A percentile compares a stretch with the other conserved stretches of the same genome.
Evolutionary conservation across 2,888 invertebrate species (phyloP).

Genomic region (Melikaiella ostensackeni): DNA sequence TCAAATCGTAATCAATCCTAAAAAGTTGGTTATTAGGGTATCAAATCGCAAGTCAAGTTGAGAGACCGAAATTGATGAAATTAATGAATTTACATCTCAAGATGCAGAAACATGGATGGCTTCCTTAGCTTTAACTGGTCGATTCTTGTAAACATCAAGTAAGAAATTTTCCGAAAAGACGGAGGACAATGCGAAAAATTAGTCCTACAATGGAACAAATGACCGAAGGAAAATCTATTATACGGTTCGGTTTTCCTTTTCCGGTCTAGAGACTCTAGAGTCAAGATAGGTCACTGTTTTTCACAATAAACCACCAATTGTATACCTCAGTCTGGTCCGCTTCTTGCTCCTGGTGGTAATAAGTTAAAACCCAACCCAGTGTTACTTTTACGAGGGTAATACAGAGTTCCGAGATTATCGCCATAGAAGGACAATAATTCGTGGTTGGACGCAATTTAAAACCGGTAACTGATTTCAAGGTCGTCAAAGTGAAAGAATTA

Average conservation of each 20-base stretch:
- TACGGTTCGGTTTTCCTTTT: not conserved
- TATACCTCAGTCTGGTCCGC: not conserved
- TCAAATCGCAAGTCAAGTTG: no score
- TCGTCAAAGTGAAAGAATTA: slow-evolving; percentile 26
- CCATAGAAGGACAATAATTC: slow-evolving; percentile 11
- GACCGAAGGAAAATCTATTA: not conserved
- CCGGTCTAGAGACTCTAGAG: not conserved
- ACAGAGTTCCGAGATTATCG: not conserved
- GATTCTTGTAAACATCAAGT: not conserved
- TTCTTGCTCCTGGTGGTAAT: not conserved
- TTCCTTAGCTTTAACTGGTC: no score
- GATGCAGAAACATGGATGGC: not conserved
- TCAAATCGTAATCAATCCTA: no score
- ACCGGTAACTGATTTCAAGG: slow-evolving; percentile 30
- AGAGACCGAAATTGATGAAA: no score
- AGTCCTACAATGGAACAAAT: not conserved
- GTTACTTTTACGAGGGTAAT: not conserved
- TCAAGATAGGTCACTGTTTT: not conserved
- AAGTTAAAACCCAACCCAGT: not conserved
- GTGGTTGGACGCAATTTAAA: slow-evolving; percentile 14
- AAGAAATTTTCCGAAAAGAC: not conserved
- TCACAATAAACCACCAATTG: not conserved
- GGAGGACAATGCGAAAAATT: not conserved
- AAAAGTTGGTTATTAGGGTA: no score
- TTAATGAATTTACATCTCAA: not conserved